These are phyloP conservation scores for Brienomyrus longianalis DNA, from an alignment of 2,113 vertebrate species.

Conservation along the genomic window DNA sequence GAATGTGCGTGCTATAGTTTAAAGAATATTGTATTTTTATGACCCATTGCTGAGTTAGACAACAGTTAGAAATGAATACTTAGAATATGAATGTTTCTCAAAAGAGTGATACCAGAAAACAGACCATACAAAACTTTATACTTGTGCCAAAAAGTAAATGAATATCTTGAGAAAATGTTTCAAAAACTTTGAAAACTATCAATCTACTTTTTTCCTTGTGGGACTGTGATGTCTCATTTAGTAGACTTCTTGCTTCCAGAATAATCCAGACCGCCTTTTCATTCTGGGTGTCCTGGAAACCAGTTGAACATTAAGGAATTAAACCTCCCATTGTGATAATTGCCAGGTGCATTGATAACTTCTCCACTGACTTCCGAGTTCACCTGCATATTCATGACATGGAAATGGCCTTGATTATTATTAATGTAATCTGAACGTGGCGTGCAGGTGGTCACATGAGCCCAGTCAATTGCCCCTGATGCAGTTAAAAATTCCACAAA, in stretches of 20 bases:
- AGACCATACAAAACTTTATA: conserved; percentile 30
- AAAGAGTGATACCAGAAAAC: background rate
- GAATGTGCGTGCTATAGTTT: background rate
- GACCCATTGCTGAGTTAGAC: background rate
- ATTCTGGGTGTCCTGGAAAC: conserved; percentile 29
- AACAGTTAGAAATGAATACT: background rate
- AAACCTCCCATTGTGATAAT: conserved; percentile 44
- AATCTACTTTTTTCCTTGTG: conserved; percentile 10
- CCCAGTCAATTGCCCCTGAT: conserved; percentile 31
- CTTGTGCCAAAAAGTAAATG: background rate
- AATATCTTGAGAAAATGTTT: background rate
- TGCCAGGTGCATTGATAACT: conserved; percentile 47
- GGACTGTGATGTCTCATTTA: background rate
- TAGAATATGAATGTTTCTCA: conserved; percentile 21
- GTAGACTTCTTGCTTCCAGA: conserved; percentile 23
- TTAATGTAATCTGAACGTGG: conserved; percentile 40
- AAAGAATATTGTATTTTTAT: background rate
- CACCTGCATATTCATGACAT: conserved; percentile 47
- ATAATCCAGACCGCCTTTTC: conserved; percentile 38
- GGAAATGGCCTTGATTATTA: conserved; percentile 49
- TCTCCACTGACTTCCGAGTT: conserved; percentile 47
- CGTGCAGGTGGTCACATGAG: conserved; percentile 37
- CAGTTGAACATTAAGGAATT: conserved; percentile 43
- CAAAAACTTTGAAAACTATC: background rate
- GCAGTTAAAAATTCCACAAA: conserved; percentile 39